Conservation (phyloP, 2,888 invertebrate genomes). For the Aricia artaxerxes region DNA sequence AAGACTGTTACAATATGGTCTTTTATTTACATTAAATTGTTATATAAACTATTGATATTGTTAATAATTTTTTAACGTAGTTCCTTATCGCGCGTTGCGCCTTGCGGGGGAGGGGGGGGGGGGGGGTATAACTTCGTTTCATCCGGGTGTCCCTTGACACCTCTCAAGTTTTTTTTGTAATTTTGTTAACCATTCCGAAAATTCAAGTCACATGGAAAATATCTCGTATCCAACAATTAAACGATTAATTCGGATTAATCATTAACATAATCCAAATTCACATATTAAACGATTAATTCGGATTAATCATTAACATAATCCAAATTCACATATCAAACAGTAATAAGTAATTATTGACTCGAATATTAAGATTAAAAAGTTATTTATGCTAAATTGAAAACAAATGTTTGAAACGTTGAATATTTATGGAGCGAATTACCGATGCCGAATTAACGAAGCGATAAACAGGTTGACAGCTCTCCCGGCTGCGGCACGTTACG, state of each 20-base stretch:
- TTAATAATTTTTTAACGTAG: no score
- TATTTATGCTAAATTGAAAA: slow-evolving; percentile 15
- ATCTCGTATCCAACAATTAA: neutral
- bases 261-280: neutral
- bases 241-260: neutral
- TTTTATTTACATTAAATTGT: no score
- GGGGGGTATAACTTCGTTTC: no score
- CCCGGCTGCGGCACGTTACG: neutral
- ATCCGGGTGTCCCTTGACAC: no score
- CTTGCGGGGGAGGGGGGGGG: no score
- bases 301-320: neutral
- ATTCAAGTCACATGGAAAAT: neutral
- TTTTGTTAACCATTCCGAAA: neutral
- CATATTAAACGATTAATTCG: neutral
- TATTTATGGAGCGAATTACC: slow-evolving; percentile 7
- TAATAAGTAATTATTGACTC: neutral
- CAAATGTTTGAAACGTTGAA: slow-evolving; percentile 22
- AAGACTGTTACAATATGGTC: no score
- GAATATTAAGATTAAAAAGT: slow-evolving; percentile 3
- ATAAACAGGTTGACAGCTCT: slow-evolving; percentile 18
- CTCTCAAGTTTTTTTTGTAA: no score
- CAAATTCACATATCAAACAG: neutral
- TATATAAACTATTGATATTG: no score
- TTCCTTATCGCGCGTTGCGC: no score
- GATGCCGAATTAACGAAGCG: slow-evolving; percentile 25